Base-by-base conservation (phyloP, 2,888 invertebrate genomes). In the Flexamia atlantica region DNA sequence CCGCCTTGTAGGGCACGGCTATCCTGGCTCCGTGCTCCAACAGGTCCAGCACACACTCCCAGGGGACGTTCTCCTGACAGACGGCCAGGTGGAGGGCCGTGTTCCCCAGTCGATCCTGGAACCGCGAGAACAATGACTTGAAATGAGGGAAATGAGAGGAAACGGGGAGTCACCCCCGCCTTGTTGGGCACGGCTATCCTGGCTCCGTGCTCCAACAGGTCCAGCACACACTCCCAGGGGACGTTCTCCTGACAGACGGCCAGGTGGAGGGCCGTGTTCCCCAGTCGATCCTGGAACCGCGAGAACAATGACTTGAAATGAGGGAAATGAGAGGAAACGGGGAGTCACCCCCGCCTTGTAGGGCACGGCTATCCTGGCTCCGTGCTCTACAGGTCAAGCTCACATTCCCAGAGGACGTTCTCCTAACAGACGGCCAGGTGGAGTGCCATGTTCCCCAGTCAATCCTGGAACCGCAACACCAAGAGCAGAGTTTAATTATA, bases 71-170 rank as follows among this genome's bases (percentile, higher is more conserved):
- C n/a, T 91, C 90, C 87, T 92, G 91, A 83, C 91, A 90, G 60
- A 92, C 91, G 32, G 92, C 92, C 81, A 93, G 88, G 88, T 93
- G 93, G 25, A 93, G 89, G 0, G 93, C 92, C 20, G 93, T 92
- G 88, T 92, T 92, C 25, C 93, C 93, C 85, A 91, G 90, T 28
- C 89, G 89, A 88, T 93, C 93, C 89, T 89, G 87, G 14, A 85
- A 84, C 84, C 72, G 42, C 25, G 17, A 3, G 4, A 10, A 50
- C 50, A 50, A 36, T 36, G 5, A 50, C 17, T 50, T 7, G n/a
- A n/a, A n/a, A n/a, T n/a, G n/a, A n/a, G n/a, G n/a, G n/a, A n/a
- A n/a, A n/a, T n/a, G n/a, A 90, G 83, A 93, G 90, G 87, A 93
- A 91, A 64, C 90, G 89, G 10, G 93, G 92, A 42, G 91, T 89